These are phyloP conservation scores for Peromyscus maniculatus DNA, from an alignment of 2,113 vertebrate genomes.

Conservation along the genomic window DNA sequence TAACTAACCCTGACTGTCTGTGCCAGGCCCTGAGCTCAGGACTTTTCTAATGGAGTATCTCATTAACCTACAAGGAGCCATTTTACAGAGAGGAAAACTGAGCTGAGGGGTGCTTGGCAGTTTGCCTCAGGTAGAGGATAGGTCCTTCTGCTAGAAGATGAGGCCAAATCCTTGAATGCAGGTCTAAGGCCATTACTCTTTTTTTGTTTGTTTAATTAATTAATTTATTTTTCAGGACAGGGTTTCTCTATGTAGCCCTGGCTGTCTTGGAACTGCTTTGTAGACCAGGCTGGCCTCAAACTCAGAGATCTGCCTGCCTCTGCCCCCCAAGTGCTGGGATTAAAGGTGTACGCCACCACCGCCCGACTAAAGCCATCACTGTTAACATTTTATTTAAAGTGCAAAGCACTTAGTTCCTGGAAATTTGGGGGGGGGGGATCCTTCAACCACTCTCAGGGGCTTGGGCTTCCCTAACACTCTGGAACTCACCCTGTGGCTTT, in stretches of 20 bases:
- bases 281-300: not conserved
- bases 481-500: not conserved
- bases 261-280: not conserved
- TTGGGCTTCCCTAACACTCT: not conserved
- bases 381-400: not conserved
- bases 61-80: not conserved
- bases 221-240: not conserved
- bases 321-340: not conserved
- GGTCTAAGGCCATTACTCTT: not conserved
- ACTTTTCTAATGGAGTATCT: not conserved
- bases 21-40: not conserved
- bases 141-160: not conserved
- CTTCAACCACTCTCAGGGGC: not conserved
- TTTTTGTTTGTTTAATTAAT: not conserved
- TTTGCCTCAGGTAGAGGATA: not conserved
- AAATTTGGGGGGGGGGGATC: not conserved
- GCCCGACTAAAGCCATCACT: not conserved
- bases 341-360: fast-evolving
- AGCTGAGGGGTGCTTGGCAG: not conserved
- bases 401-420: not conserved
- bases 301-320: not conserved
- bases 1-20: not conserved
- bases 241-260: not conserved
- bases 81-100: not conserved
- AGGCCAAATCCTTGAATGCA: not conserved